Conservation (phyloP, 2,888 invertebrate species). For the Patella ulyssiponensis region DNA sequence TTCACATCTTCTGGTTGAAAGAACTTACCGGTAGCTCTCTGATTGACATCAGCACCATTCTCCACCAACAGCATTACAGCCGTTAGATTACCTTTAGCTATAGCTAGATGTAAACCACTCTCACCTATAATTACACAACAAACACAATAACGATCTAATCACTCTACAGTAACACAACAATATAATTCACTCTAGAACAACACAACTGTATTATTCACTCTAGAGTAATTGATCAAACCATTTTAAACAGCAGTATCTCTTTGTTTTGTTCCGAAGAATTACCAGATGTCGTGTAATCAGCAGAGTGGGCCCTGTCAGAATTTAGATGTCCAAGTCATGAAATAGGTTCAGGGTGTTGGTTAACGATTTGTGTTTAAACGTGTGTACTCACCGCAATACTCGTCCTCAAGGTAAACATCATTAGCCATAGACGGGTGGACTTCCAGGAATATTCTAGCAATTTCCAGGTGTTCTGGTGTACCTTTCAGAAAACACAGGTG, state of each 20-base stretch:
- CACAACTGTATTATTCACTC: too few relatives aligned
- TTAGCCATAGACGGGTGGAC: conserved; percentile 91
- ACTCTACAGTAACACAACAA: too few relatives aligned
- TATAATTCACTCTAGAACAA: too few relatives aligned
- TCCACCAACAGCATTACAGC: conserved; percentile 93
- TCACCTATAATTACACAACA: conserved; percentile 78
- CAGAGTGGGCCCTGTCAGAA: too few relatives aligned
- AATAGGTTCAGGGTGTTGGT: too few relatives aligned
- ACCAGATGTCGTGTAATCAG: too few relatives aligned
- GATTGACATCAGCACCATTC: conserved; percentile 91
- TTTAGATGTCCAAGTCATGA: too few relatives aligned
- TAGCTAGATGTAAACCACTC: conserved; percentile 94
- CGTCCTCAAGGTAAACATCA: conserved; percentile 97
- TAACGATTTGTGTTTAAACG: too few relatives aligned
- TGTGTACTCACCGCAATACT: conserved; percentile 84
- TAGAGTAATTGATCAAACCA: too few relatives aligned
- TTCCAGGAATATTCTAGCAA: conserved; percentile 90
- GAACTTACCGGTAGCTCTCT: conserved; percentile 94
- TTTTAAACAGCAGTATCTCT: too few relatives aligned
- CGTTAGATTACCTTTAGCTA: conserved; percentile 96
- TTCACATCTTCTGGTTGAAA: conserved; percentile 97
- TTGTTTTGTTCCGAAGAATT: too few relatives aligned
- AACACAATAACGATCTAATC: too few relatives aligned
- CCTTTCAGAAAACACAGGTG: conserved; percentile 96
- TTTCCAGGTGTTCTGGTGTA: conserved; percentile 84